These are phyloP conservation scores for Euzetes globulus DNA, from an alignment of 2,888 invertebrate genomes.

Conservation along the genomic window DNA sequence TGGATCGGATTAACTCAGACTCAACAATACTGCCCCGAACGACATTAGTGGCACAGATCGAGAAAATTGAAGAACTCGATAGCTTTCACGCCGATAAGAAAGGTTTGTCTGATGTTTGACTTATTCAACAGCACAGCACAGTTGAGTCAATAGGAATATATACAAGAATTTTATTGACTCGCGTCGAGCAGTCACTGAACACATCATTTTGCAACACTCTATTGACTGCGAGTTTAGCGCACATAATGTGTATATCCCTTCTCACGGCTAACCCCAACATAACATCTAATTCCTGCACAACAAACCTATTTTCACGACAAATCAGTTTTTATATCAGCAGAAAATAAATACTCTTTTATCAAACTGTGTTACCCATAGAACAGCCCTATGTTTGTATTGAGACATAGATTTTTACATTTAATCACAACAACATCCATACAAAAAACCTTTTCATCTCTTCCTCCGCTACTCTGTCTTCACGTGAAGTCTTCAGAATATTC, in stretches of 20 bases:
- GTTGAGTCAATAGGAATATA: too few species aligned
- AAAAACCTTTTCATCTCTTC: not conserved
- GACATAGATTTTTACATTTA: not conserved
- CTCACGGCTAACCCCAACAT: not conserved
- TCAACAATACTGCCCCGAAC: slow-evolving; percentile 68
- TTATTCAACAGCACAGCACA: too few species aligned
- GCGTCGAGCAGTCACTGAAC: not conserved
- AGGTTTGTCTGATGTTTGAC: slow-evolving; percentile 54
- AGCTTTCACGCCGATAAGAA: slow-evolving; percentile 89
- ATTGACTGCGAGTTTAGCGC: not conserved
- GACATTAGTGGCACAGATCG: slow-evolving; percentile 79
- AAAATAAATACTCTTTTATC: not conserved
- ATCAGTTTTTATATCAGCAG: not conserved
- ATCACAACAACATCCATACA: not conserved
- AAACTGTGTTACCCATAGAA: not conserved
- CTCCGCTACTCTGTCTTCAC: not conserved
- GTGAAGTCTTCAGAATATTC: not conserved
- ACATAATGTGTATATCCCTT: not conserved
- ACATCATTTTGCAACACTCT: not conserved
- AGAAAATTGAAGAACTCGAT: slow-evolving; percentile 79
- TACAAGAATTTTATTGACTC: not conserved
- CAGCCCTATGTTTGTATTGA: not conserved
- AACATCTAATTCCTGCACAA: not conserved
- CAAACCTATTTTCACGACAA: not conserved
- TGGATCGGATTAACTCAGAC: slow-evolving; percentile 75